A percentile compares a stretch with the other conserved stretches of the same genome.
Evolutionary conservation across 2,113 vertebrate species (phyloP).

Genomic region (Festucalex cinctus): DNA sequence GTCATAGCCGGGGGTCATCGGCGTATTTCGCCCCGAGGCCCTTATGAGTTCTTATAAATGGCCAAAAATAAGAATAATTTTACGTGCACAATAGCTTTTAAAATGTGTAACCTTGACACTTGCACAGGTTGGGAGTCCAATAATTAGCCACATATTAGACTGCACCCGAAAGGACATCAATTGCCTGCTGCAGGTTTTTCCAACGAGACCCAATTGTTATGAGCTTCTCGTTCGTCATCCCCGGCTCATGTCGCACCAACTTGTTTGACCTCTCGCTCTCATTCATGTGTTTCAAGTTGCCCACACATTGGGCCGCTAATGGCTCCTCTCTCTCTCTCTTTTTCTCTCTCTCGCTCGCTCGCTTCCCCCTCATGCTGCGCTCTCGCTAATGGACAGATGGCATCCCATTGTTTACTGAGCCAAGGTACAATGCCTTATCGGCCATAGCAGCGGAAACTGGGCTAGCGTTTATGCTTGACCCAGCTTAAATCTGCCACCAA

Average conservation of each 20-base stretch:
- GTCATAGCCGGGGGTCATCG: conserved; percentile 42
- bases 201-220: background rate
- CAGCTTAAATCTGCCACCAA: conserved; percentile 66
- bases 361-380: conserved; percentile 48
- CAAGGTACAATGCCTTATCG: conserved; percentile 76
- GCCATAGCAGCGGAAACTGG: conserved; percentile 72
- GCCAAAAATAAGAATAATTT: background rate
- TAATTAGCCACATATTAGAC: background rate
- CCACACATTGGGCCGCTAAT: conserved; percentile 51
- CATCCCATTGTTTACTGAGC: conserved; percentile 75
- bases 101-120: background rate
- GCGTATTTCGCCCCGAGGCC: conserved; percentile 39
- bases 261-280: conserved; percentile 40
- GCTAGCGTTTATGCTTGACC: conserved; percentile 74
- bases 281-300: conserved; percentile 51
- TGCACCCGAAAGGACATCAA: background rate
- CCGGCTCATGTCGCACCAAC: conserved; percentile 27
- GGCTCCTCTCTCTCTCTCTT: conserved; percentile 38
- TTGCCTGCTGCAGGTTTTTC: background rate
- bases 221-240: conserved; percentile 14
- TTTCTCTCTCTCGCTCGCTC: conserved; percentile 10
- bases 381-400: conserved; percentile 74
- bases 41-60: background rate
- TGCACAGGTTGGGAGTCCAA: background rate
- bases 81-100: background rate